phyloP scores from a whole-genome alignment of 2,113 vertebrate genomes.

The Rhinopomastus cyanomelas region DNA sequence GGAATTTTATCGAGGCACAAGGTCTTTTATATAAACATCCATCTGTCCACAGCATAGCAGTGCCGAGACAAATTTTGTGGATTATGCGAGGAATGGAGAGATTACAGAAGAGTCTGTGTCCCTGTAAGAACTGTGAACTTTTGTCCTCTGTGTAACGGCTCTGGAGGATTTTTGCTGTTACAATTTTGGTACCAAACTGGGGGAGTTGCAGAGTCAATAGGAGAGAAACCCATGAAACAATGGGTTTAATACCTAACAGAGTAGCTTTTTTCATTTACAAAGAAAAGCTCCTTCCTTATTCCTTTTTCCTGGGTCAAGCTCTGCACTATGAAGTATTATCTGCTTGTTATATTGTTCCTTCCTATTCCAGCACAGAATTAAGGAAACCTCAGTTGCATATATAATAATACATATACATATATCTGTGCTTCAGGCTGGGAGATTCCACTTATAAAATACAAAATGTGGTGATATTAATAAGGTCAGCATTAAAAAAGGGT shows the following conservation, averaged over 20 bases:
- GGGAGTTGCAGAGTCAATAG: neutral
- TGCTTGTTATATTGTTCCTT: neutral
- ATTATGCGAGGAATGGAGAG: neutral
- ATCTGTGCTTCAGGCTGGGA: neutral
- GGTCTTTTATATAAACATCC: constrained; percentile 65
- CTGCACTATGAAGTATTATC: neutral
- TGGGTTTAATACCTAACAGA: neutral
- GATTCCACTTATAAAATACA: constrained; percentile 56
- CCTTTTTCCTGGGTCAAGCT: neutral
- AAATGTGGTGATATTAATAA: constrained; percentile 58
- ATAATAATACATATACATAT: neutral
- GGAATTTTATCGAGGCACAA: constrained; percentile 46
- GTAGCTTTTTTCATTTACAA: neutral
- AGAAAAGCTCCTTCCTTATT: neutral
- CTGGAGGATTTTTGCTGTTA: constrained; percentile 16
- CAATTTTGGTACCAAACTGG: constrained; percentile 23
- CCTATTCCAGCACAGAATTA: neutral
- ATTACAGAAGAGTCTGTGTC: constrained; percentile 3
- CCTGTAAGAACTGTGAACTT: constrained; percentile 58
- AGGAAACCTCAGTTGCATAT: neutral
- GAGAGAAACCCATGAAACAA: neutral
- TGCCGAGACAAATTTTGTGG: constrained; percentile 24
- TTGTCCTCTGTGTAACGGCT: constrained; percentile 4
- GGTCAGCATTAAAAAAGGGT: constrained; percentile 30
- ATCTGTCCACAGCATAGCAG: constrained; percentile 16